Evolutionary conservation across 2,113 vertebrate species (phyloP), one percentile per base, ranked within the genome.

Genomic region (Lampris incognitus): DNA sequence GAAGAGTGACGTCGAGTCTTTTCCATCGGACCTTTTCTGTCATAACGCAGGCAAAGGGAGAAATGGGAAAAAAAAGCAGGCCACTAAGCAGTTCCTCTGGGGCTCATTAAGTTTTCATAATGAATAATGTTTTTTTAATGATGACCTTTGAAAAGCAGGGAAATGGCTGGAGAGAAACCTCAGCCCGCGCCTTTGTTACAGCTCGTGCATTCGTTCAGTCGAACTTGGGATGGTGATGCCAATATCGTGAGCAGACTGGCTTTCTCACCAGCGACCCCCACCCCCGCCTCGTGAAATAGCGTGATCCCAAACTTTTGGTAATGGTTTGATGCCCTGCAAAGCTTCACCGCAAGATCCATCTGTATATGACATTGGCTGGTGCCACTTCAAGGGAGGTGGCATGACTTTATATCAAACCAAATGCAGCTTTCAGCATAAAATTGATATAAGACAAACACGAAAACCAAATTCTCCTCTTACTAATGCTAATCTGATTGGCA

Each of bases 91-190:
- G 54, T 83, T 79, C 50, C 58, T 82, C 56, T 60, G 58, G 44
- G 38, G 56, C 72, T 85, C 78, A 75, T 89, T 87, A 81, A 64
- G 66, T 42, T 89, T 86, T 74, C 74, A 85, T 74, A 61, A 81
- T 76, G 58, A 81, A 68, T 83, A 59, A 74, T 84, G 66, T 72
- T 74, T 67, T 79, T 83, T 73, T 78, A 83, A 82, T 68, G 78
- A 59, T 68, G 76, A 83, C 76, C 73, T 87, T 84, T 81, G 59
- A 74, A 80, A 80, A 7, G 2, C 36, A 60, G n/a, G 37, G 39
- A 57, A 66, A 66, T 42, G 48, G 50, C 41, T 61, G 6, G 58
- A 42, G 72, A 42, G 24, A 72, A 82, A 70, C 60, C 77, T 67
- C 46, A 6, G 44, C 1, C 0, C 9, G 52, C 42, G 36, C 8